Conservation (phyloP, 2,888 invertebrate species). For the Brachyopa scutellaris region DNA sequence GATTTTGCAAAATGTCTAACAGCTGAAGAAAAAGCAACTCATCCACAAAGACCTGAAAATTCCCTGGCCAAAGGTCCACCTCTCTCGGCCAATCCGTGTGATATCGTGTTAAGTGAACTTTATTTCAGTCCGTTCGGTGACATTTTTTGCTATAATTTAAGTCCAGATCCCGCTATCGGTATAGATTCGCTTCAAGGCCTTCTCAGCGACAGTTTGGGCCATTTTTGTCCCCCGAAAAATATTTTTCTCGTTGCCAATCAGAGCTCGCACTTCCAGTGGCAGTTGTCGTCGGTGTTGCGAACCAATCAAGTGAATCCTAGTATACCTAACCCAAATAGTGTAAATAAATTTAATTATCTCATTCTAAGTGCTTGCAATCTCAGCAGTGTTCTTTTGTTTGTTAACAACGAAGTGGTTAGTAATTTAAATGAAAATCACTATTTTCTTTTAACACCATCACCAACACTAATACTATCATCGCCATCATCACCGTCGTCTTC, state of each 20-base stretch:
- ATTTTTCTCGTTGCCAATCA: constrained; percentile 55
- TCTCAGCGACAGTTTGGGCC: constrained; percentile 57
- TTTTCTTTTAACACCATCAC: constrained; percentile 31
- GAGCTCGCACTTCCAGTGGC: constrained; percentile 56
- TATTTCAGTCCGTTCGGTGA: constrained; percentile 62
- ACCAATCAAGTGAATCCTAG: constrained; percentile 41
- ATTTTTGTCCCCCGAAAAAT: constrained; percentile 48
- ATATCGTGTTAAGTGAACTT: constrained; percentile 70
- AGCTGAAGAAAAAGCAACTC: constrained; percentile 66
- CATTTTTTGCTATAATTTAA: constrained; percentile 73
- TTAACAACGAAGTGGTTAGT: constrained; percentile 73
- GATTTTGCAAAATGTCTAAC: constrained; percentile 75
- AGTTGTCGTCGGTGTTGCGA: constrained; percentile 51
- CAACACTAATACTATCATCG: background rate
- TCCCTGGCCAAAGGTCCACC: constrained; percentile 63
- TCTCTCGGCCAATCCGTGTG: constrained; percentile 57
- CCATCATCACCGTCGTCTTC: constrained; percentile 19
- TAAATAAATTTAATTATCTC: constrained; percentile 67
- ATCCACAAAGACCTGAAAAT: constrained; percentile 59
- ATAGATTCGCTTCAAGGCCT: constrained; percentile 60
- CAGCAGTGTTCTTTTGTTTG: constrained; percentile 60
- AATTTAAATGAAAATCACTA: constrained; percentile 67
- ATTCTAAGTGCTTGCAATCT: constrained; percentile 59
- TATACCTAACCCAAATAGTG: constrained; percentile 60
- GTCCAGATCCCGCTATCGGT: constrained; percentile 54